Evolutionary conservation across 2,797 vertebrate genomes (phyloP).

Genomic region (Poeciliopsis presidionis): DNA sequence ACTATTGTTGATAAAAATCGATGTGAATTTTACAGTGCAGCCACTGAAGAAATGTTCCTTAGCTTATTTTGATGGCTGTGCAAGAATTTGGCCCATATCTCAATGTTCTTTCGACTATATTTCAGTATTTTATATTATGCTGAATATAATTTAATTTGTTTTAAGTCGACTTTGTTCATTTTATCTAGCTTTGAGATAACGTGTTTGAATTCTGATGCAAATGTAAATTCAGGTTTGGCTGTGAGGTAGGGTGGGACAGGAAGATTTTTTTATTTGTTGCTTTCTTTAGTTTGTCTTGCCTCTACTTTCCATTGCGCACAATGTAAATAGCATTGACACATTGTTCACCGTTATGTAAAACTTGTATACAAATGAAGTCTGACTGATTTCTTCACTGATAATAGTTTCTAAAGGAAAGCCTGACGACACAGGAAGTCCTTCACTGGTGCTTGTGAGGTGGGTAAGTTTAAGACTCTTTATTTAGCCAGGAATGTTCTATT

Average conservation of each 20-base stretch:
- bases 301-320: background rate
- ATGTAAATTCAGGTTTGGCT: background rate
- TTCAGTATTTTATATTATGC: background rate
- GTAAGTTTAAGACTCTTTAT: background rate
- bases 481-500: background rate
- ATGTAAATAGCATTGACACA: background rate
- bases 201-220: background rate
- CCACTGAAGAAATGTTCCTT: background rate
- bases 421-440: background rate
- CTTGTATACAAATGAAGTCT: background rate
- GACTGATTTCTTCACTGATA: background rate
- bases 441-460: background rate
- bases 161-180: background rate
- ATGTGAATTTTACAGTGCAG: background rate
- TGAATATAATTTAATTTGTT: background rate
- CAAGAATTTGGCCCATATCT: background rate
- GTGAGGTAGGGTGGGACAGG: background rate
- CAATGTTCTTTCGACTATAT: no score
- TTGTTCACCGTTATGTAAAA: background rate
- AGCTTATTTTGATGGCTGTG: background rate
- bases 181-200: background rate
- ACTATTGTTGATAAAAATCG: background rate
- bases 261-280: background rate
- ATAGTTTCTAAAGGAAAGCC: background rate
- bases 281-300: background rate